A percentile compares a stretch with the other conserved stretches of the same genome.
These are phyloP conservation scores for Ianthella basta DNA, from an alignment of 37 sponge, comb jelly and placozoan genomes.

Conservation along the genomic window DNA sequence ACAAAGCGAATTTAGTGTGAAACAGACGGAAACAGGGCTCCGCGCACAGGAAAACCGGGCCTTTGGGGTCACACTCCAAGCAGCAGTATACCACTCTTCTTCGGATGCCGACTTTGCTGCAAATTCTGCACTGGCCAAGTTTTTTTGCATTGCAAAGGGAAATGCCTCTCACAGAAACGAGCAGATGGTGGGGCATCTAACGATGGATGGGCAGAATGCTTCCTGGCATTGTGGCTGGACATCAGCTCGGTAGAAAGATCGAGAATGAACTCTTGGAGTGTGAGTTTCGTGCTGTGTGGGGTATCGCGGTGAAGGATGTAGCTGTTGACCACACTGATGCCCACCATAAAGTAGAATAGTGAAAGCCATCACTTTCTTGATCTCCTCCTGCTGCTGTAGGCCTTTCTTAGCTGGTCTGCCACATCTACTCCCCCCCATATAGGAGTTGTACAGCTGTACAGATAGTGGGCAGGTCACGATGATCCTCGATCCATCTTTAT, in stretches of 20 bases:
- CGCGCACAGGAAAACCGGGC: not conserved
- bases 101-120: not conserved
- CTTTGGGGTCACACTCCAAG: not conserved
- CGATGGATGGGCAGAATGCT: not conserved
- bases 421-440: slow-evolving; percentile 27
- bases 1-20: not conserved
- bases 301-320: not conserved
- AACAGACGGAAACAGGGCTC: not conserved
- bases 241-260: not conserved
- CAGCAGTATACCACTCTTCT: not conserved
- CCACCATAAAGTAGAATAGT: slow-evolving; percentile 11
- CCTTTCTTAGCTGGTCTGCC: not conserved
- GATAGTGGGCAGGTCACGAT: not conserved
- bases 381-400: slow-evolving; percentile 8
- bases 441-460: slow-evolving; percentile 18
- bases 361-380: slow-evolving; percentile 22
- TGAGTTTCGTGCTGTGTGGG: not conserved
- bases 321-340: not conserved
- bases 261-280: not conserved
- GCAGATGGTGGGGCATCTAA: not conserved
- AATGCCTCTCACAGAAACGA: not conserved
- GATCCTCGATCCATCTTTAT: slow-evolving; percentile 17
- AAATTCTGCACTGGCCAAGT: not conserved
- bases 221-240: not conserved
- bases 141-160: not conserved